A percentile compares a stretch with the other conserved stretches of the same genome.
Evolutionary conservation across 1,140 invertebrate species (phyloP).

Genomic region (Dendroctonus valens): DNA sequence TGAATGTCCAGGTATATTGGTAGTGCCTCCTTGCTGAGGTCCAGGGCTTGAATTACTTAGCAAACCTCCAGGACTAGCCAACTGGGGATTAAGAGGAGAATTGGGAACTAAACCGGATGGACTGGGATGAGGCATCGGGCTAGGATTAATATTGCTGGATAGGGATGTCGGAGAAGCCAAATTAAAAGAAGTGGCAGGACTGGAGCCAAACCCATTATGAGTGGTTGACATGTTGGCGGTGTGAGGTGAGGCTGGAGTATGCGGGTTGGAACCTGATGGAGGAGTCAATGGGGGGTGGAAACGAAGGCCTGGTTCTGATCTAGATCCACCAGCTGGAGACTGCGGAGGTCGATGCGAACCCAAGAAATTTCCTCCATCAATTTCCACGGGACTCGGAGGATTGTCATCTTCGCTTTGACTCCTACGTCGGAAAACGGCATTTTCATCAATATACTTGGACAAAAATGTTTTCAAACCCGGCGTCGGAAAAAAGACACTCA

Average conservation of each 20-base stretch:
- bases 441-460: conserved; percentile 91
- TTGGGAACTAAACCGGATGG: conserved; percentile 73
- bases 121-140: conserved; percentile 75
- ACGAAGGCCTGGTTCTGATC: conserved; percentile 59
- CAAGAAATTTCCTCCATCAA: conserved; percentile 52
- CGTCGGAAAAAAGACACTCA: conserved; percentile 91
- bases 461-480: conserved; percentile 90
- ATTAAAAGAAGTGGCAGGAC: conserved; percentile 75
- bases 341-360: conserved; percentile 65
- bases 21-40: conserved; percentile 53
- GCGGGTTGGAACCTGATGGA: conserved; percentile 79
- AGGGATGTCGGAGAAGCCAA: conserved; percentile 80
- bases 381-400: conserved; percentile 87
- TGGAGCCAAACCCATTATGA: conserved; percentile 63
- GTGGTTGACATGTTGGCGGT: conserved; percentile 57
- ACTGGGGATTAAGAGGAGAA: conserved; percentile 76
- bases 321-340: conserved; percentile 63
- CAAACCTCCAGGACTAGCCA: conserved; percentile 68
- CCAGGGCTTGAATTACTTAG: conserved; percentile 80
- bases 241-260: conserved; percentile 83
- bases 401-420: conserved; percentile 94
- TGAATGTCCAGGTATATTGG: conserved; percentile 58
- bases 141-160: conserved; percentile 64
- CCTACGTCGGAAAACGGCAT: conserved; percentile 71
- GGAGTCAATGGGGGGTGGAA: conserved; percentile 78